phyloP scores from a whole-genome alignment of 2,888 invertebrate species.

The Lepidochrysops patricia region DNA sequence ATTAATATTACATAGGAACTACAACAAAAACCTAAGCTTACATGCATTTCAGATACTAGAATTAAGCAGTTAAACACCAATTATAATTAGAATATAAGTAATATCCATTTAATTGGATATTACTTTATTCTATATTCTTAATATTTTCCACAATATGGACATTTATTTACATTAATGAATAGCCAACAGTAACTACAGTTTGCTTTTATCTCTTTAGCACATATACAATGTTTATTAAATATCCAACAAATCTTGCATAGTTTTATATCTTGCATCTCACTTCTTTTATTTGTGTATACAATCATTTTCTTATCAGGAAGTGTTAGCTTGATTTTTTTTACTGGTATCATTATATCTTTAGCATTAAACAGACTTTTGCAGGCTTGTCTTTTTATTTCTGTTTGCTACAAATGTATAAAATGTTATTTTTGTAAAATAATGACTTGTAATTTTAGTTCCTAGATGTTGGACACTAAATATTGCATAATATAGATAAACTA shows the following conservation, averaged over 20 bases:
- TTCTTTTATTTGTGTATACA: background rate
- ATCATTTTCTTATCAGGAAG: background rate
- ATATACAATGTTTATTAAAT: conserved; percentile 27
- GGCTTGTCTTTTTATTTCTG: background rate
- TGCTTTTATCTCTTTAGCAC: background rate
- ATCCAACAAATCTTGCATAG: conserved; percentile 31
- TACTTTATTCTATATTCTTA: conserved; percentile 9
- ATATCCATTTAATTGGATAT: no score
- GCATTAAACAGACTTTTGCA: background rate
- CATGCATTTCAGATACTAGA: no score
- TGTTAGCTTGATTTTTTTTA: background rate
- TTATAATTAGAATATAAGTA: no score
- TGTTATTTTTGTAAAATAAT: no score
- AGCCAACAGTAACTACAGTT: conserved; percentile 41
- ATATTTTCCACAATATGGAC: background rate
- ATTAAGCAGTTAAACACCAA: no score
- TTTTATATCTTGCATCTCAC: background rate
- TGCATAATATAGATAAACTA: no score
- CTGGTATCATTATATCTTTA: background rate
- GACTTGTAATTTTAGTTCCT: no score
- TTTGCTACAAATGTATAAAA: conserved; percentile 1
- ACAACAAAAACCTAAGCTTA: no score
- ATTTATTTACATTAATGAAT: conserved; percentile 27
- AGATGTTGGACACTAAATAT: no score
- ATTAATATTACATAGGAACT: no score